Evolutionary conservation across 2,113 vertebrate genomes (phyloP).

Genomic region (Mastomys coucha): DNA sequence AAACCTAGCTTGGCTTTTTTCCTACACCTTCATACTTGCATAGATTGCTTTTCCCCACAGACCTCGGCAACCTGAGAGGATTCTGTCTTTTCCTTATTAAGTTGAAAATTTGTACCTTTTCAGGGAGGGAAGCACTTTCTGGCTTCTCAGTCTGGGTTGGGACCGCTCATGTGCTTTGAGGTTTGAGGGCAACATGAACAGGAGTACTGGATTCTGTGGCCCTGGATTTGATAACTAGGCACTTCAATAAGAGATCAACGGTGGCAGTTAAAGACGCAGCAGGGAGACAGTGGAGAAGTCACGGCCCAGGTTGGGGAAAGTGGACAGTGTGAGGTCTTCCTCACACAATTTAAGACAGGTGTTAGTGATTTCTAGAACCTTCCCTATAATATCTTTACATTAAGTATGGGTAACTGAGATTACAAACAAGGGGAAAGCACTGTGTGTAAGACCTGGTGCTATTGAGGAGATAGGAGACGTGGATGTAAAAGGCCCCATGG

Average conservation of each 20-base stretch:
- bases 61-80: not conserved
- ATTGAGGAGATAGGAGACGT: not conserved
- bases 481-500: too few species aligned
- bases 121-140: not conserved
- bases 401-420: not conserved
- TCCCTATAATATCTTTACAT: not conserved
- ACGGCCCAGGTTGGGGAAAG: too few species aligned
- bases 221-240: not conserved
- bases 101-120: not conserved
- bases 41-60: not conserved
- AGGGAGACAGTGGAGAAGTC: not conserved
- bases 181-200: not conserved
- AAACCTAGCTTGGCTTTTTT: not conserved
- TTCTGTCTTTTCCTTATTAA: not conserved
- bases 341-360: not conserved
- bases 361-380: not conserved
- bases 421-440: not conserved
- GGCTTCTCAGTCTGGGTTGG: not conserved
- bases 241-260: not conserved
- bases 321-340: not conserved
- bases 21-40: not conserved
- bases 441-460: not conserved
- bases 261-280: not conserved
- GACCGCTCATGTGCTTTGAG: not conserved
- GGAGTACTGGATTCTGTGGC: too few species aligned